Conservation (phyloP, 2,888 invertebrate genomes). For the Drosophila percnosoma region DNA sequence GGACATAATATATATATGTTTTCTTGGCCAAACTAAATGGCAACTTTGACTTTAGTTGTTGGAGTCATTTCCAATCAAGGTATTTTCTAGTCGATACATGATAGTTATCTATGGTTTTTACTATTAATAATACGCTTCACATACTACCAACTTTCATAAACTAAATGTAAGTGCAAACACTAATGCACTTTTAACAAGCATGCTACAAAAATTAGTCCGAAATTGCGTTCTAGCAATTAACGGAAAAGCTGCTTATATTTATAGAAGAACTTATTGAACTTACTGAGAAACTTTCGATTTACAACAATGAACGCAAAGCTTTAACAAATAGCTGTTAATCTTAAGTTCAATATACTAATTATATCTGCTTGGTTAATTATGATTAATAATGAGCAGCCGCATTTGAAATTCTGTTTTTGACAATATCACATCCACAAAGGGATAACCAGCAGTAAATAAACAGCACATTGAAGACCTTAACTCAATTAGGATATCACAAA, state of each 20-base stretch:
- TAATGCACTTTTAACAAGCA: conserved; percentile 21
- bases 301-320: background rate
- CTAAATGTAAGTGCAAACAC: background rate
- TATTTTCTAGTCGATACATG: background rate
- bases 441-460: conserved; percentile 25
- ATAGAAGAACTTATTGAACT: background rate
- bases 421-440: conserved; percentile 41
- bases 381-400: conserved; percentile 29
- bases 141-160: background rate
- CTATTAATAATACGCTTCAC: background rate
- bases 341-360: conserved; percentile 21
- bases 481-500: conserved; percentile 41
- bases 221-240: background rate
- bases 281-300: background rate
- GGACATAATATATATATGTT: background rate
- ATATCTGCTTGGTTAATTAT: conserved; percentile 47
- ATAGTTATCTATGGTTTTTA: background rate
- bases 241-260: background rate
- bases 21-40: background rate
- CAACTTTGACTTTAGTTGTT: background rate
- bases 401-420: conserved; percentile 44
- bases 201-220: background rate
- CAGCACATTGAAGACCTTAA: conserved; percentile 47
- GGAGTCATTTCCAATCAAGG: background rate
- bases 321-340: background rate